phyloP scores from a whole-genome alignment of 2,888 invertebrate genomes.

The Amaurobius ferox region DNA sequence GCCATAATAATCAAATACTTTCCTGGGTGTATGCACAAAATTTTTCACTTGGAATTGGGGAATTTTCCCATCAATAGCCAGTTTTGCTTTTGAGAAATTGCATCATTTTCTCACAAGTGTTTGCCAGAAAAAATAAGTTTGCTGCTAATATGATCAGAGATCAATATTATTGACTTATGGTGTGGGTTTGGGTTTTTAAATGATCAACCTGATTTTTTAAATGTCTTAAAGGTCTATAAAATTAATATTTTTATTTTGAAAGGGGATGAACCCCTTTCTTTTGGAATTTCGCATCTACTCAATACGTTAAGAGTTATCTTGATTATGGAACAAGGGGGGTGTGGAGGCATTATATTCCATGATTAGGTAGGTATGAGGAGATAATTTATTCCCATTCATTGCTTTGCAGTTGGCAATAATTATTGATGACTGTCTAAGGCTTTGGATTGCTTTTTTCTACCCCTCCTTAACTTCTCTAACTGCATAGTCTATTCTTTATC shows the following conservation, averaged over 20 bases:
- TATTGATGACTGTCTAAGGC: not conserved
- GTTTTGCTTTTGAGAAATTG: not conserved
- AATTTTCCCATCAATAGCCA: too few relatives aligned
- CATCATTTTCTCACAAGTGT: too few relatives aligned
- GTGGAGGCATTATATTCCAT: constrained; percentile 35
- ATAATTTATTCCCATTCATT: not conserved
- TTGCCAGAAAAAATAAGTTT: too few relatives aligned
- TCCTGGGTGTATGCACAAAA: not conserved
- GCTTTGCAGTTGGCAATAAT: not conserved
- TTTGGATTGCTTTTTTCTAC: not conserved
- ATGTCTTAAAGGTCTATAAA: too few relatives aligned
- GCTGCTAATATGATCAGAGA: too few relatives aligned
- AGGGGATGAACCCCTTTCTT: constrained; percentile 62
- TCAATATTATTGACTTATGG: too few relatives aligned
- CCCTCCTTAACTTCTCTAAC: not conserved
- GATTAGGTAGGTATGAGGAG: not conserved
- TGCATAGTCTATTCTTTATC: not conserved
- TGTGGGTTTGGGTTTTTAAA: too few relatives aligned
- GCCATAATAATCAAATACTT: not conserved
- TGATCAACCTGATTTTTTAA: not conserved
- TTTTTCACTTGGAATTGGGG: too few relatives aligned
- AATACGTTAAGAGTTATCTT: not conserved
- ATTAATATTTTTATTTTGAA: not conserved
- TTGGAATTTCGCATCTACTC: not conserved
- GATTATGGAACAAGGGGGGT: constrained; percentile 45